A percentile compares a stretch with the other conserved stretches of the same genome.
Evolutionary conservation across 1,140 invertebrate genomes (phyloP).

Genomic region (Cephus cinctus): DNA sequence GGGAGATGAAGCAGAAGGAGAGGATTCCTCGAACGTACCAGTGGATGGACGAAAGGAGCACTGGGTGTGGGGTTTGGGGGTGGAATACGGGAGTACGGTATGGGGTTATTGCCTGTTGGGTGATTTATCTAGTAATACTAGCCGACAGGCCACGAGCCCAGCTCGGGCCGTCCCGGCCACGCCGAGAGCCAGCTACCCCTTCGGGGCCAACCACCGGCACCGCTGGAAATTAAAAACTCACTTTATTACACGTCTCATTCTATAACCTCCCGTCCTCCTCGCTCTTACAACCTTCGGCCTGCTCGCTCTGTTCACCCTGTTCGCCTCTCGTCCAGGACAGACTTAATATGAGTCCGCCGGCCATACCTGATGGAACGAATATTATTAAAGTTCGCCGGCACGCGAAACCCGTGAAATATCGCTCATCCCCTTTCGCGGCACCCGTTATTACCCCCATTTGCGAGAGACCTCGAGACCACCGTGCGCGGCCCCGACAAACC

Average conservation of each 20-base stretch:
- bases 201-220: constrained; percentile 44
- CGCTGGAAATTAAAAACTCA: constrained; percentile 57
- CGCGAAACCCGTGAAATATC: constrained; percentile 54
- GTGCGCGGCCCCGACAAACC: no score
- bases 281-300: constrained; percentile 13
- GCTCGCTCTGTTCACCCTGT: constrained; percentile 13
- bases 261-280: constrained; percentile 26
- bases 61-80: constrained; percentile 8
- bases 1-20: no score
- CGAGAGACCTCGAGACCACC: no score
- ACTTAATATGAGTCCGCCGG: constrained; percentile 52
- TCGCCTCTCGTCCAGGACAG: constrained; percentile 27
- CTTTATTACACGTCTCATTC: constrained; percentile 59
- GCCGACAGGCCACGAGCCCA: constrained; percentile 51
- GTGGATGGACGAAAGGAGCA: no score
- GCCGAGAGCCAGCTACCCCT: constrained; percentile 28
- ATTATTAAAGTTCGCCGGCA: constrained; percentile 56
- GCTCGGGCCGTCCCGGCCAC: constrained; percentile 21
- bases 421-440: constrained; percentile 16
- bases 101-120: constrained; percentile 56
- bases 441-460: constrained; percentile 5
- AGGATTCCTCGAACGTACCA: no score
- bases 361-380: constrained; percentile 56
- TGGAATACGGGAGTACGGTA: constrained; percentile 18
- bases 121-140: constrained; percentile 59